Evolutionary conservation across 2,797 vertebrate genomes (phyloP), one percentile per base, ranked within the genome.

Genomic region (Hippopotamyrus pictus): DNA sequence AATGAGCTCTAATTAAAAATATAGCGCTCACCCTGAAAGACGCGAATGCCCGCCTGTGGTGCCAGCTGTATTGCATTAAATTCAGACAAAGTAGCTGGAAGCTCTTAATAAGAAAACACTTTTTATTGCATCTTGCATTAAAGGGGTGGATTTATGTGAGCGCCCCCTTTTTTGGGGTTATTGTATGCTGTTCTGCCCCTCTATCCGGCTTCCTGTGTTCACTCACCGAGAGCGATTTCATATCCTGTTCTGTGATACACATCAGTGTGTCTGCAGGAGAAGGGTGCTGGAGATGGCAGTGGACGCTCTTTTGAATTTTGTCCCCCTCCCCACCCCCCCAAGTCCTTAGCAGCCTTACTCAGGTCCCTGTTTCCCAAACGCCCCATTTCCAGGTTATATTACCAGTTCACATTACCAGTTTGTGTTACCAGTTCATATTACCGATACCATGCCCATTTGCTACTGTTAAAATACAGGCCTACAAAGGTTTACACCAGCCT

Each of bases 1-100:
- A 90, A 90, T 90, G 76, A 90, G 73, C 73, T 88, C 53, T 90
- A 90, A 90, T 90, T 90, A 90, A 90, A 90, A 90, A 83, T 82
- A 79, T 90, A 88, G 65, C 44, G 54, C 53, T 89, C 19, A 7
- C 88, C 86, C 89, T 89, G 89, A 88, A 88, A 88, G 86, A 87
- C 86, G 54, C 59, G 46, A 89, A 69, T 89, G 87, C 89, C 86
- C 51, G 44, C 76, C 50, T 88, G 79, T 90, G 88, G 83, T 83
- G 86, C 69, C 41, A 76, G 89, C 65, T 90, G 65, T 90, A 88
- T 90, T 59, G 46, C 86, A 90, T 90, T 88, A 84, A 59, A 44
- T 62, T 22, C 9, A 88, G 87, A 88, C 65, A 82, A 88, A 90
- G 86, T 90, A 88, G 89, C 89, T 88, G 51, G 86, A 88, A 88